phyloP scores from a whole-genome alignment of 2,888 invertebrate genomes.

The Abrostola tripartita region DNA sequence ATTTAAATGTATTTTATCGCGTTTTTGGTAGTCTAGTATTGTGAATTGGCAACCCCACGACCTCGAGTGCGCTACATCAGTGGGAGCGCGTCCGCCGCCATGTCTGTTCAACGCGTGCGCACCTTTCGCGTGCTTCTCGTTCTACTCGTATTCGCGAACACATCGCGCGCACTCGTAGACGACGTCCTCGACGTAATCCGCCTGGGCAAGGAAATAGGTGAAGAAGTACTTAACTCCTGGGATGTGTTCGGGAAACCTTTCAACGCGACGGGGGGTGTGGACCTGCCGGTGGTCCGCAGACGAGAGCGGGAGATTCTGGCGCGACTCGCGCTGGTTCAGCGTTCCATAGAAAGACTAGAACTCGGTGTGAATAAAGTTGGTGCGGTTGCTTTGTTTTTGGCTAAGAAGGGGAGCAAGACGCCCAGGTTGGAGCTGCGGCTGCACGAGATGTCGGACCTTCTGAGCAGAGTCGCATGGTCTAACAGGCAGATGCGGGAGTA shows the following conservation, averaged over 20 bases:
- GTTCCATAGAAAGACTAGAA: slow-evolving; percentile 74
- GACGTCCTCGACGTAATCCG: slow-evolving; percentile 89
- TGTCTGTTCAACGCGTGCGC: slow-evolving; percentile 74
- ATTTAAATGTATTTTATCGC: not conserved
- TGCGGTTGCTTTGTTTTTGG: slow-evolving; percentile 71
- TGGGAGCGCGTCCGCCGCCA: slow-evolving; percentile 77
- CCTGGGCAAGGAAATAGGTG: slow-evolving; percentile 88
- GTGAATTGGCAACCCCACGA: slow-evolving; percentile 70
- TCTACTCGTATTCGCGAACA: slow-evolving; percentile 67
- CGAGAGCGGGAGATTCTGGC: slow-evolving; percentile 90
- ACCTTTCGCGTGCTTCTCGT: slow-evolving; percentile 70
- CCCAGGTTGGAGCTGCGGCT: slow-evolving; percentile 89
- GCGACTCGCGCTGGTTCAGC: slow-evolving; percentile 74
- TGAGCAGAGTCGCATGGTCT: slow-evolving; percentile 88
- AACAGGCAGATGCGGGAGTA: slow-evolving; percentile 89
- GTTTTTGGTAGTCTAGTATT: slow-evolving; percentile 29
- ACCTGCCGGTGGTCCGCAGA: slow-evolving; percentile 89
- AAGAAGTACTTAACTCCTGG: slow-evolving; percentile 90
- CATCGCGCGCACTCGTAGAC: slow-evolving; percentile 83
- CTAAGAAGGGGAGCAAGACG: slow-evolving; percentile 75
- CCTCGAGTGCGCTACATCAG: slow-evolving; percentile 70
- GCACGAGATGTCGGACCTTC: slow-evolving; percentile 89
- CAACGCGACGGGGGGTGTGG: slow-evolving; percentile 85
- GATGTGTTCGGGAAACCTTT: slow-evolving; percentile 89
- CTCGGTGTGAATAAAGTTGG: slow-evolving; percentile 70